These are phyloP conservation scores for Oligia latruncula DNA, from an alignment of 2,888 invertebrate genomes.

Conservation along the genomic window DNA sequence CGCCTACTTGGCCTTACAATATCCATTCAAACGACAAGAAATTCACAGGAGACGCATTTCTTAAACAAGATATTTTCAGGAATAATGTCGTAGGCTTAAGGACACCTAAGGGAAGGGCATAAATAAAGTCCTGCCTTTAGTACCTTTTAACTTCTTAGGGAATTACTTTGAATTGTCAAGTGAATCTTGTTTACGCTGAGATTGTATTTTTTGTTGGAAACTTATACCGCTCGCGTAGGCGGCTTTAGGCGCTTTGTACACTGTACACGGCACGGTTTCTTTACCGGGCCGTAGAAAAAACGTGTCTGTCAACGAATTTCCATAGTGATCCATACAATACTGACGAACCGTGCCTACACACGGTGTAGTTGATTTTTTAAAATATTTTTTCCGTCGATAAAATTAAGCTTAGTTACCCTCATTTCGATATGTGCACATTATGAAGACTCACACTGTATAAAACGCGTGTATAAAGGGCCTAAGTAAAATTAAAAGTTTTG, in stretches of 20 bases:
- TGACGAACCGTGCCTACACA: neutral
- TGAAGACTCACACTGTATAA: too few species aligned
- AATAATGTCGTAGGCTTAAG: conserved; percentile 67
- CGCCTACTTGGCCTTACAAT: conserved; percentile 62
- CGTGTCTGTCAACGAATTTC: neutral
- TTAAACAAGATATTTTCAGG: conserved; percentile 71
- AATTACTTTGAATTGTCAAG: conserved; percentile 60
- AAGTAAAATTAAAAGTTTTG: conserved; percentile 24
- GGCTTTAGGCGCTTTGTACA: neutral
- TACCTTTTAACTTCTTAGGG: conserved; percentile 63
- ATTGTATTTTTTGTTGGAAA: conserved; percentile 42
- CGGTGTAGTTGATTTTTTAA: too few species aligned
- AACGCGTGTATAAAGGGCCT: neutral
- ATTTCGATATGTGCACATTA: too few species aligned
- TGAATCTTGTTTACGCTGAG: conserved; percentile 57
- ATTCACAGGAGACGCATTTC: conserved; percentile 71
- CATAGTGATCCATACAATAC: neutral
- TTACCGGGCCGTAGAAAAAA: neutral
- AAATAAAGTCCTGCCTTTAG: conserved; percentile 56
- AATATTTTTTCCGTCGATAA: too few species aligned
- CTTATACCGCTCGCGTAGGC: conserved; percentile 37
- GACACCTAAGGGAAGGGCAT: conserved; percentile 57
- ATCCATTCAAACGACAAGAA: conserved; percentile 71
- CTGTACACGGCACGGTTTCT: neutral
- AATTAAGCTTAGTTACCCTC: too few species aligned